Evolutionary conservation across 2,113 vertebrate species (phyloP), one percentile per base, ranked within the genome.

Genomic region (Micronisus gabar): DNA sequence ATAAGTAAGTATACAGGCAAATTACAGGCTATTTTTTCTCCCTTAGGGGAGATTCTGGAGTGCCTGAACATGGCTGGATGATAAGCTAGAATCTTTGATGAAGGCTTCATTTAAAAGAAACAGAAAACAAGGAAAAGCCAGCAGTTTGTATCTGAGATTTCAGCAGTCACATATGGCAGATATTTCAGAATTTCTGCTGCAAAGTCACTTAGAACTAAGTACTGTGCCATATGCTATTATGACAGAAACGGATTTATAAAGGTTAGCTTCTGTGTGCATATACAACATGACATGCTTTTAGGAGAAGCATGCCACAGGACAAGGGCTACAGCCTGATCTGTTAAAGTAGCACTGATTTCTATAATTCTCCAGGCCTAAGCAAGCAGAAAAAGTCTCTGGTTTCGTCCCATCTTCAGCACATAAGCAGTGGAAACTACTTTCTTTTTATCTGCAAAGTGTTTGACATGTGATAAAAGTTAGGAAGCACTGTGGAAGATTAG

Each of bases 121-220:
- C 1, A 40, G 47, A 79, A 90, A 83, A 41, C 34, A 45, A 45
- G 48, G 29, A 78, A 73, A 59, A 90, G 36, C 45, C 59, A 88
- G 45, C 38, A 94, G 45, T 88, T 92, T 2, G 0, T 23, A 53
- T 43, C 21, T 79, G 45, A 70, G 50, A 29, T 74, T 92, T 86
- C 71, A 83, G 67, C 40, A 91, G 58, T 67, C 50, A 78, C 36
- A 73, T 53, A 55, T 13, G 32, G 50, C 50, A 45, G 55, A 22
- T 73, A 95, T 66, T 88, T 92, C 32, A 80, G 81, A 90, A 87
- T 93, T 95, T 90, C 63, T 90, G 16, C 81, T 41, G 32, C 45
- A 67, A 76, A 92, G 85, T 74, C 6, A 1, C 79, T 73, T 62
- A 86, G 38, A 78, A 70, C 14, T 30, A 81, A 90, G 88, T 71